Evolutionary conservation across 30 jellyfish, hydroid and myxozoan genomes (phyloP).

Genomic region (Turritopsis rubra): DNA sequence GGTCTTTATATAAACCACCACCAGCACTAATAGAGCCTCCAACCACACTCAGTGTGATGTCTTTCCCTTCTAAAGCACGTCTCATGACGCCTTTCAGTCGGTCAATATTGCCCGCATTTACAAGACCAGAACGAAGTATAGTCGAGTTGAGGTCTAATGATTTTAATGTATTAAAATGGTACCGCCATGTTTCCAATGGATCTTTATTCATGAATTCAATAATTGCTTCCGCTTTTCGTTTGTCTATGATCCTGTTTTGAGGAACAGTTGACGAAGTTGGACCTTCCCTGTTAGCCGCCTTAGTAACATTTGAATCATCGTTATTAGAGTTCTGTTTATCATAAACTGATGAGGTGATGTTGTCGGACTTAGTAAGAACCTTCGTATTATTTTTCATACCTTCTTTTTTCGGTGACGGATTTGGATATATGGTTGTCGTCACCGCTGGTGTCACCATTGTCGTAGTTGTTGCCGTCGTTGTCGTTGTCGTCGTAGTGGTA

Average conservation of each 20-base stretch:
- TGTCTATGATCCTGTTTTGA: constrained; percentile 44
- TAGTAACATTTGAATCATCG: not conserved
- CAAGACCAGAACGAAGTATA: constrained; percentile 86
- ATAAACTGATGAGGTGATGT: not conserved
- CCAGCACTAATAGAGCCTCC: constrained; percentile 99
- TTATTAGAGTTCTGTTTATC: not conserved
- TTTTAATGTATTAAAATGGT: constrained; percentile 53
- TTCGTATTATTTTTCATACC: not conserved
- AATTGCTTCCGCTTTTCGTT: constrained; percentile 87
- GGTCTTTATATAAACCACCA: constrained; percentile 94
- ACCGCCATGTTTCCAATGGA: constrained; percentile 94
- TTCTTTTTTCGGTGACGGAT: not conserved
- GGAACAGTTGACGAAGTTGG: constrained; percentile 2
- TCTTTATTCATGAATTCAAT: constrained; percentile 82
- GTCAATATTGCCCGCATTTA: constrained; percentile 90
- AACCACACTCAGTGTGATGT: constrained; percentile 73
- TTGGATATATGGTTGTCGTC: not conserved
- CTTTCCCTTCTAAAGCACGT: constrained; percentile 84
- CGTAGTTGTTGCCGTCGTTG: not conserved
- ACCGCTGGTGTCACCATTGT: not conserved
- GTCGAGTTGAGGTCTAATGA: constrained; percentile 79
- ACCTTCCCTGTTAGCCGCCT: not conserved
- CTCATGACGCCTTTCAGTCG: constrained; percentile 83
- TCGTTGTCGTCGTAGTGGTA: not conserved
- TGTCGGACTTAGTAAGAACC: not conserved